Evolutionary conservation across 64 coral and sea anemone genomes (phyloP), one percentile per base, ranked within the genome.

Genomic region (Montipora efflorescens): DNA sequence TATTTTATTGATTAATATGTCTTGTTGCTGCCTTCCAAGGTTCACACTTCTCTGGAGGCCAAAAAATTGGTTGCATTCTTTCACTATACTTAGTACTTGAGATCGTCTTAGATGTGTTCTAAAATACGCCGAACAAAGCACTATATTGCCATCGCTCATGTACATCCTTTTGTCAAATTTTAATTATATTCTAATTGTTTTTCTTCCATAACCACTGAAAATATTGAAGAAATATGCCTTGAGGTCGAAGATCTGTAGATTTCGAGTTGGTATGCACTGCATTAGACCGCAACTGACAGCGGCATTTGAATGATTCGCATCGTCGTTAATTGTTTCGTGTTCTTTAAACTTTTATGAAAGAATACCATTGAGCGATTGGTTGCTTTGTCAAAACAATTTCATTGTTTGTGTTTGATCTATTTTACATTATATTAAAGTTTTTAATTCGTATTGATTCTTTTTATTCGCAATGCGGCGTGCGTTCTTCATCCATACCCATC

Each of bases 271-370:
- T 46, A 50, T 48, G 9, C 18, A 72, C 15, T 14, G 76, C 44
- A 78, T 50, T 46, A 71, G 22, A 67, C 15, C 46, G 76, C 44
- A 78, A 78, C 76, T 86, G 22, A 67, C 44, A 18, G 82, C 67
- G 62, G 82, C 71, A 48, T 7, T 71, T 28, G 59, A 3, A 82
- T 43, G 21, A 53, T 49, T 16, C 55, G 9, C 19, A 50, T 21
- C 67, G 45, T 86, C 66, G 20, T 86, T 86, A 19, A 86, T 72
- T 86, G 82, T 86, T 86, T n/a, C n/a, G 18, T 50, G 47, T 45
- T 16, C 64, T 84, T 84, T 86, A 72, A 86, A 86, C 7, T 51
- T 72, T 86, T 72, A 86, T 86, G 66, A 86, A 49, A 64, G 44
- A 45, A 50, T 86, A n/a, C 66, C 15, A 86, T 71, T 45, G 66